Conservation (phyloP, 2,797 vertebrate genomes). For the Coregonus sp. region DNA sequence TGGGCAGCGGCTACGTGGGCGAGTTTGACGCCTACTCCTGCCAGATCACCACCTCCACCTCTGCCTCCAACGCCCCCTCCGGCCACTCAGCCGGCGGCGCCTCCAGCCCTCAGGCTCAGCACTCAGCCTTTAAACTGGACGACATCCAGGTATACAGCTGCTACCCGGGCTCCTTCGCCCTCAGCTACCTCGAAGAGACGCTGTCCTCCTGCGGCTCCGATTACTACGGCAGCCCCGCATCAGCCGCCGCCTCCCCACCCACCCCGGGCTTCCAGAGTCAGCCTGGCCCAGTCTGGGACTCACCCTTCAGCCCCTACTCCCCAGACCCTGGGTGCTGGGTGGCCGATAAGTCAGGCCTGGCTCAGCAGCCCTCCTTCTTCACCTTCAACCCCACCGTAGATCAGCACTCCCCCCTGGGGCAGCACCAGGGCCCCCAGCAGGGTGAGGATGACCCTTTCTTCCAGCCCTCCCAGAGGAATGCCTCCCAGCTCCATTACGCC, state of each 20-base stretch:
- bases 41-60: conserved; percentile 81
- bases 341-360: conserved; percentile 76
- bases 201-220: conserved; percentile 92
- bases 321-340: conserved; percentile 78
- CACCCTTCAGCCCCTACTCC: conserved; percentile 84
- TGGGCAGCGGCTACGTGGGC: conserved; percentile 83
- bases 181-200: conserved; percentile 87
- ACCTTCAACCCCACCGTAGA: conserved; percentile 66
- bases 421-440: conserved; percentile 62
- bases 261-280: conserved; percentile 84
- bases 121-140: conserved; percentile 87
- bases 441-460: conserved; percentile 65
- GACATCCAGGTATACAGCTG: conserved; percentile 95
- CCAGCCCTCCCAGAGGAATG: conserved; percentile 59
- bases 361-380: conserved; percentile 84
- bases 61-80: conserved; percentile 55
- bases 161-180: conserved; percentile 86
- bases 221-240: conserved; percentile 91
- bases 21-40: conserved; percentile 92
- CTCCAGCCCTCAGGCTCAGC: conserved; percentile 63
- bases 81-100: conserved; percentile 48
- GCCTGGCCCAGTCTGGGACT: conserved; percentile 83
- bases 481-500: conserved; percentile 73
- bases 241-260: conserved; percentile 82
- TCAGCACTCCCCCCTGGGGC: conserved; percentile 67